phyloP scores from a whole-genome alignment of 2,797 vertebrate species.

The Pangasius krempfi region DNA sequence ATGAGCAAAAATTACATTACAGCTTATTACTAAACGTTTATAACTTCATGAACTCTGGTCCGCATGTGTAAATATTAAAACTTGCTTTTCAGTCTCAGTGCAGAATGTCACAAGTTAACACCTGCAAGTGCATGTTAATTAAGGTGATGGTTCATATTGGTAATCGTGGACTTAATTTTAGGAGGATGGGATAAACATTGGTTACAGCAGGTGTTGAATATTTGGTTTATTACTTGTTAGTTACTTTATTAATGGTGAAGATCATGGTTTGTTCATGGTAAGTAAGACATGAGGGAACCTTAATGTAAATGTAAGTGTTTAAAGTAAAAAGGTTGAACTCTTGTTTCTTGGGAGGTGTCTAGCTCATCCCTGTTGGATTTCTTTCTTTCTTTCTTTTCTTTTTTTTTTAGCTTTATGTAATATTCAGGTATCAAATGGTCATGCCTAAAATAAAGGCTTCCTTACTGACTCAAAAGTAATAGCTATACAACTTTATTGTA shows the following conservation, averaged over 20 bases:
- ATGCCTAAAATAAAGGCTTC: neutral
- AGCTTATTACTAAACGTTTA: neutral
- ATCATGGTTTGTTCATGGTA: neutral
- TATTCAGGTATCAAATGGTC: neutral
- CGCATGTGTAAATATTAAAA: neutral
- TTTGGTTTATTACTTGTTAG: neutral
- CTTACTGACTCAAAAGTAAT: neutral
- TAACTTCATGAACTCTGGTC: neutral
- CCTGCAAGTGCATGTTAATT: neutral
- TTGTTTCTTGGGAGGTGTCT: neutral
- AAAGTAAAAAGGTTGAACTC: neutral
- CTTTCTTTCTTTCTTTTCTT: no score
- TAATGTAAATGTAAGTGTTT: slow-evolving; percentile 1
- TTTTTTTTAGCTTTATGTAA: neutral
- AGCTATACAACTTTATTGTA: neutral
- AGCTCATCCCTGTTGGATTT: neutral
- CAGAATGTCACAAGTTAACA: neutral
- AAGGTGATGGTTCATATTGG: neutral
- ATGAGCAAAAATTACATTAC: neutral
- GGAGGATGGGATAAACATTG: neutral
- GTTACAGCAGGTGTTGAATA: neutral
- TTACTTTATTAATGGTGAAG: neutral
- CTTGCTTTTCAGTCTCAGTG: neutral
- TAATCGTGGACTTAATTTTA: neutral
- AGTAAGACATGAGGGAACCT: neutral